Evolutionary conservation across 2,113 vertebrate species (phyloP).

Genomic region (Nothobranchius furzeri): DNA sequence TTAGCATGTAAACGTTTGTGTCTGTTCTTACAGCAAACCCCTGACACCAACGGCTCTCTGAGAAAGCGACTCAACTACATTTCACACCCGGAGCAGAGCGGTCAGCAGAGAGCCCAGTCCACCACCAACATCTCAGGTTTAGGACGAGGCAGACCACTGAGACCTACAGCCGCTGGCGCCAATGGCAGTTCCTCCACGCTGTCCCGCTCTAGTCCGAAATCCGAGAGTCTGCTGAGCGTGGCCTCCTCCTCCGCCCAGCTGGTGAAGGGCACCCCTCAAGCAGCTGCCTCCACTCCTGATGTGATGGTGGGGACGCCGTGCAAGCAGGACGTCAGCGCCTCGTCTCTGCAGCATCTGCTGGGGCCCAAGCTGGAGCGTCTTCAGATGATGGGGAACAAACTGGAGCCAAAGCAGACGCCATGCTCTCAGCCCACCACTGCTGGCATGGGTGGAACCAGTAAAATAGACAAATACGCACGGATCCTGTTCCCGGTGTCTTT

Average conservation of each 20-base stretch:
- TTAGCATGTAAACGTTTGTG: too few species aligned
- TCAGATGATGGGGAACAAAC: conserved; percentile 82
- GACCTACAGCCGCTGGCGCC: conserved; percentile 61
- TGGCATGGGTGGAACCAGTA: conserved; percentile 88
- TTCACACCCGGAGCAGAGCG: conserved; percentile 77
- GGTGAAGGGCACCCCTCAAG: conserved; percentile 79
- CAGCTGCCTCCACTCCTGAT: conserved; percentile 83
- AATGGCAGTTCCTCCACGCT: conserved; percentile 76
- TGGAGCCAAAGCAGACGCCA: conserved; percentile 80
- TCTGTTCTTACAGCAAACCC: conserved; percentile 76
- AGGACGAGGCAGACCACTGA: conserved; percentile 54
- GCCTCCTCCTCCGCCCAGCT: conserved; percentile 78
- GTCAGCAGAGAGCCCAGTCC: conserved; percentile 80
- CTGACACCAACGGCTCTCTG: conserved; percentile 89
- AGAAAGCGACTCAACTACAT: conserved; percentile 89
- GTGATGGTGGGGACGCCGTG: conserved; percentile 77
- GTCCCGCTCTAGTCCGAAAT: conserved; percentile 87
- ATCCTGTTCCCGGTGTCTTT: conserved; percentile 98
- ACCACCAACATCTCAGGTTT: conserved; percentile 76
- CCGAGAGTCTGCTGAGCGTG: conserved; percentile 84
- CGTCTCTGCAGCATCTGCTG: conserved; percentile 84
- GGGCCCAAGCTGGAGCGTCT: conserved; percentile 89
- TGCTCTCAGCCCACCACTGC: conserved; percentile 81
- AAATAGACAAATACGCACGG: conserved; percentile 98
- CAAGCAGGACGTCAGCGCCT: conserved; percentile 70